Base-by-base conservation (phyloP, 1,140 invertebrate genomes). In the Zelostemma sp. region DNA sequence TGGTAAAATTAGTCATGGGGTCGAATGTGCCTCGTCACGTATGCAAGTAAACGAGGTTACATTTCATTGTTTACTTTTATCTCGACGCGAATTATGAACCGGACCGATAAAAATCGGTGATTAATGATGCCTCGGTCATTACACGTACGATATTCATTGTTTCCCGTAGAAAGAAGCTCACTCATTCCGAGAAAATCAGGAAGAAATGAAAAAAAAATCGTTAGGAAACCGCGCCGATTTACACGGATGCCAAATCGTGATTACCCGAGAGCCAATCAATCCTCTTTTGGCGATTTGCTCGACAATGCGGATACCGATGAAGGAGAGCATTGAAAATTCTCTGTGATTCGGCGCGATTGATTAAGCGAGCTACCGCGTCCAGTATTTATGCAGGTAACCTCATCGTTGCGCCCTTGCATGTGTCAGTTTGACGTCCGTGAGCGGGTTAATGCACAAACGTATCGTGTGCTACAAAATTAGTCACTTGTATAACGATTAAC, bases 311-410 rank as follows among this genome's bases (percentile, higher is more conserved):
- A 56, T 47, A 14, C 40, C 54, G 63, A 57, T 66, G 59, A 53
- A 64, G 62, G 38, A 54, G 54, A 53, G 63, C 69, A 81, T 79
- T 76, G 79, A 82, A 83, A 82, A 79, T 81, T 82, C 77, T 61
- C 78, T 80, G 74, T 79, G 79, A 80, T 79, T 79, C 66, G 70
- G 65, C 33, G 64, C 73, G 75, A 80, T 83, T 80, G 77, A 83
- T 84, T 80, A 78, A 75, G 64, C 51, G 53, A 59, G 48, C 50
- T 21, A 45, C 56, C 48, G 41, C 53, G 47, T 67, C 60, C 73
- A 70, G 74, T 80, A 82, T 81, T 83, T 83, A 81, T 80, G 74
- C 79, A 74, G 74, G 58, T 68, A 66, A 76, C 68, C 75, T 74
- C 72, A 73, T 77, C 70, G 73, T 74, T 80, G 70, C 61, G 9